phyloP scores from a whole-genome alignment of 2,888 invertebrate genomes.

The Camponotus fellah region DNA sequence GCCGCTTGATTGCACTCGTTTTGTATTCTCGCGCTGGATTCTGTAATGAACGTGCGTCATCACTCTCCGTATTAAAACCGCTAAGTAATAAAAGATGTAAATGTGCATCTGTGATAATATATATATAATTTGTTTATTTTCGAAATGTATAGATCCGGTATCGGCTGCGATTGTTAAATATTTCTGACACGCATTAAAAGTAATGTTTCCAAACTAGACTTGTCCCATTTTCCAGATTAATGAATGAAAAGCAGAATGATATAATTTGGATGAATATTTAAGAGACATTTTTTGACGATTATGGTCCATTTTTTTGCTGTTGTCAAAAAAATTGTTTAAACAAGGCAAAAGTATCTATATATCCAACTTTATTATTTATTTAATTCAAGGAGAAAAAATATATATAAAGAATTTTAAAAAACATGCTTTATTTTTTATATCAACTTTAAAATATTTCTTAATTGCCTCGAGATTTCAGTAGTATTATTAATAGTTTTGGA shows the following conservation, averaged over 20 bases:
- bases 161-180: not conserved
- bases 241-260: not conserved
- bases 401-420: not conserved
- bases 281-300: not conserved
- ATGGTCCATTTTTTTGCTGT: not conserved
- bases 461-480: not conserved
- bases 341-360: not conserved
- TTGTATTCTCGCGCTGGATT: constrained; percentile 3
- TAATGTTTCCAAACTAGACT: not conserved
- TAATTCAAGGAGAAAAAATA: not conserved
- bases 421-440: not conserved
- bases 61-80: not conserved
- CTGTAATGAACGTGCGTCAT: constrained; percentile 20
- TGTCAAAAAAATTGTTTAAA: not conserved
- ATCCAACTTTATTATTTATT: not conserved
- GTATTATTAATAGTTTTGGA: not conserved
- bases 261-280: not conserved
- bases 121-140: constrained; percentile 5
- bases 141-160: not conserved
- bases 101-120: not conserved
- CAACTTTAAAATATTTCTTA: not conserved
- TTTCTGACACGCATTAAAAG: not conserved
- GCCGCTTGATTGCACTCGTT: constrained; percentile 54
- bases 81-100: constrained; percentile 21
- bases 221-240: not conserved